Evolutionary conservation across 2,888 invertebrate genomes (phyloP).

Genomic region (Fabriciana adippe): DNA sequence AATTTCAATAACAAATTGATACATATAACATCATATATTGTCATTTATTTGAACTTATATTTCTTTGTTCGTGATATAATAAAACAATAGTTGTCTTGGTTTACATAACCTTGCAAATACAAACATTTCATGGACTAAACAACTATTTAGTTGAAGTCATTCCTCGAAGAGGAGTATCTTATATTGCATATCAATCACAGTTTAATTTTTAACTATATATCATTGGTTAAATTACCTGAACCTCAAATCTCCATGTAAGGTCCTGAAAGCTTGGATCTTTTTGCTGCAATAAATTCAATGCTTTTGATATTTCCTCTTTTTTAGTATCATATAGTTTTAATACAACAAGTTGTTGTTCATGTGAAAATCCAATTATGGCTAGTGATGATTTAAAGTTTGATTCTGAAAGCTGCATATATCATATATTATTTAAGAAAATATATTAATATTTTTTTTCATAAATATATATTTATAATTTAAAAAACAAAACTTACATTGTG

Average conservation of each 20-base stretch:
- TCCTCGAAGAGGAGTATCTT: no score
- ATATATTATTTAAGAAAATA: not conserved
- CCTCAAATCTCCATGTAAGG: conserved; percentile 73
- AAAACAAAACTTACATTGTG: conserved; percentile 79
- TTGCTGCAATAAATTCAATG: conserved; percentile 71
- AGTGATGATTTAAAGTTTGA: conserved; percentile 71
- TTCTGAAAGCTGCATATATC: conserved; percentile 60
- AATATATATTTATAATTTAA: not conserved
- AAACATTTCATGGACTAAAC: no score
- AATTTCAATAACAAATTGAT: no score
- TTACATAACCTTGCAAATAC: no score
- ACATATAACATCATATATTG: no score
- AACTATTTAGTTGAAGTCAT: no score
- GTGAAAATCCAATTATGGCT: conserved; percentile 81
- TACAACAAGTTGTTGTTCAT: conserved; percentile 83
- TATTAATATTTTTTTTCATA: not conserved
- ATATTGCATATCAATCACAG: no score
- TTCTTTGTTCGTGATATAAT: no score
- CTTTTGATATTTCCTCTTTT: conserved; percentile 77
- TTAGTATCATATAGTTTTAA: conserved; percentile 82
- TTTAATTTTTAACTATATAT: not conserved
- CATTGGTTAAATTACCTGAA: conserved; percentile 56
- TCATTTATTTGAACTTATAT: no score
- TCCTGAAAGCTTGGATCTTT: conserved; percentile 69
- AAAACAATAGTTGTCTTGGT: not conserved